Percentiles rank a stretch among this genome's conserved stretches.
Evolutionary conservation across 2,888 invertebrate genomes (phyloP).

Genomic region (Camponotus fellah): DNA sequence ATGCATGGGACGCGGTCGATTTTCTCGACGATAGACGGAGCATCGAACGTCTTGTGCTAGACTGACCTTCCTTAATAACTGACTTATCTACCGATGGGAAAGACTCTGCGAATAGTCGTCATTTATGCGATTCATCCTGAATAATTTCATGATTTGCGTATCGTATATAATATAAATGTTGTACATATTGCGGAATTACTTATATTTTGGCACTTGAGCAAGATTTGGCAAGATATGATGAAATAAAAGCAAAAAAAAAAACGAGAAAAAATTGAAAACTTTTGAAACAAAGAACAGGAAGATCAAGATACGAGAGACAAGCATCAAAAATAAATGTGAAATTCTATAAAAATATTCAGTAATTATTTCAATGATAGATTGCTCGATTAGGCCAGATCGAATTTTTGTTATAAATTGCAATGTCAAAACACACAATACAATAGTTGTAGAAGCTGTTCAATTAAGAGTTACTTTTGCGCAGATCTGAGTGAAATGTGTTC

Average conservation of each 20-base stretch:
- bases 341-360: background rate
- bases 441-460: background rate
- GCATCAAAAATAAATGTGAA: background rate
- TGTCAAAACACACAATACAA: background rate
- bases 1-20: slow-evolving; percentile 44
- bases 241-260: background rate
- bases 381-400: background rate
- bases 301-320: background rate
- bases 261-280: no score
- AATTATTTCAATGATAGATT: background rate
- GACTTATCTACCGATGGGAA: slow-evolving; percentile 76
- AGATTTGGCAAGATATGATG: background rate
- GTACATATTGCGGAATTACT: background rate
- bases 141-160: slow-evolving; percentile 73
- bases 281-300: background rate
- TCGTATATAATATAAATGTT: background rate
- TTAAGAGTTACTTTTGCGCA: background rate
- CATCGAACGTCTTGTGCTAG: slow-evolving; percentile 61
- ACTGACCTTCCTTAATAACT: slow-evolving; percentile 75
- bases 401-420: background rate
- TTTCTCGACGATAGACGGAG: slow-evolving; percentile 55
- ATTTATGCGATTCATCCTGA: slow-evolving; percentile 70
- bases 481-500: background rate
- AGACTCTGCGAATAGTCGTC: slow-evolving; percentile 68
- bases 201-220: background rate